Base-by-base conservation (phyloP, 2,113 vertebrate species). In the Callocephalon fimbriatum region DNA sequence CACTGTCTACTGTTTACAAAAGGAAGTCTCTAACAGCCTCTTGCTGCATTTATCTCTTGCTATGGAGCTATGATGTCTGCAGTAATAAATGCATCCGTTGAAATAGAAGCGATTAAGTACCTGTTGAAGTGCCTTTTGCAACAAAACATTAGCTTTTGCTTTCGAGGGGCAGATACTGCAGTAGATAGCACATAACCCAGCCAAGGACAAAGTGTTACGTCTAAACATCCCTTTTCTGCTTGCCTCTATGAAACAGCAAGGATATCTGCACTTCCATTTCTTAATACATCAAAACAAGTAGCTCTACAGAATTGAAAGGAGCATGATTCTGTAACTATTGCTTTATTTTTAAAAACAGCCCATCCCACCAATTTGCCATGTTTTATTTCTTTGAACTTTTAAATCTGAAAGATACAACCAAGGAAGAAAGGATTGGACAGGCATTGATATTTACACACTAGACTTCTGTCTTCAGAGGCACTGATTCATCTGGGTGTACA, bases 81-180 rank as follows among this genome's bases (percentile, higher is more conserved):
- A 75, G 88, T 90, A 97, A 97, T 93, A 96, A 95, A 97, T 94
- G 92, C 79, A 95, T 86, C 77, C 5, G 0, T 97, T 96, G 95
- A 97, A 97, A 85, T 7, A 27, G 65, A 86, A 94, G 86, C 90
- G 83, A 95, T 96, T 97, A 96, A 95, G 77, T 91, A 92, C 68
- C 91, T 95, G 61, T 88, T 95, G 90, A 96, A 97, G 92, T 73
- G 76, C 94, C 66, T 90, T 78, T 74, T 92, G 77, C 90, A 97
- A 93, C 63, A 97, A 96, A 97, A 95, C 78, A 95, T 93, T 96
- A 93, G 77, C 88, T 95, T 95, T 89, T 81, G 54, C 66, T 92
- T 95, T 95, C 83, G 94, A 84, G 95, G 91, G 91, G 83, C 86
- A 95, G 90, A 94, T 91, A 82, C 7, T 81, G 67, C 67, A 76